Percentiles rank a stretch among this genome's conserved stretches.
phyloP scores from a whole-genome alignment of 2,113 vertebrate genomes.

The Athene cunicularia region DNA sequence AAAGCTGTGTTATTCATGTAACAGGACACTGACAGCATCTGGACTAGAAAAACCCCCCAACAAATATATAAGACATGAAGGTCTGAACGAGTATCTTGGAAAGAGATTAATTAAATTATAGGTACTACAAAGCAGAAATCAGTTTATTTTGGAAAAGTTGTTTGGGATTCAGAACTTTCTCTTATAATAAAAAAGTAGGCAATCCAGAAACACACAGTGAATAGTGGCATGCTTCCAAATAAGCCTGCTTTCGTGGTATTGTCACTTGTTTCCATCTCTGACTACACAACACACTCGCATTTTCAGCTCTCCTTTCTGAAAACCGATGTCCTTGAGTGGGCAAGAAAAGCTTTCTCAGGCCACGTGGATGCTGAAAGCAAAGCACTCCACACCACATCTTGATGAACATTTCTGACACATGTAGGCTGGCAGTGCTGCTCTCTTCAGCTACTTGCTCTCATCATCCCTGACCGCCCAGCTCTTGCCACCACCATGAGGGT shows the following conservation, averaged over 20 bases:
- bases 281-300: not conserved
- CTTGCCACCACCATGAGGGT: not conserved
- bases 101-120: not conserved
- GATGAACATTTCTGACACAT: accelerated
- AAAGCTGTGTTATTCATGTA: not conserved
- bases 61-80: not conserved
- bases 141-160: not conserved
- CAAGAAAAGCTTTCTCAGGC: not conserved
- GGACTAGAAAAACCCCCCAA: not conserved
- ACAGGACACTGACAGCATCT: not conserved
- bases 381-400: not conserved
- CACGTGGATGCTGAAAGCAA: not conserved
- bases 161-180: not conserved
- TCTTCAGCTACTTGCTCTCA: not conserved
- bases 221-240: not conserved
- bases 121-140: not conserved
- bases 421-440: not conserved
- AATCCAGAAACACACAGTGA: not conserved
- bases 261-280: not conserved
- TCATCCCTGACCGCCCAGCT: not conserved
- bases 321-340: not conserved
- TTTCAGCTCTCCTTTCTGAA: not conserved
- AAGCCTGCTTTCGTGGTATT: not conserved
- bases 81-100: not conserved
- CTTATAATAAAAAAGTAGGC: not conserved